Percentiles rank a stretch among this genome's conserved stretches.
Evolutionary conservation across 2,888 invertebrate genomes (phyloP).

Genomic region (Dromius quadrimaculatus): DNA sequence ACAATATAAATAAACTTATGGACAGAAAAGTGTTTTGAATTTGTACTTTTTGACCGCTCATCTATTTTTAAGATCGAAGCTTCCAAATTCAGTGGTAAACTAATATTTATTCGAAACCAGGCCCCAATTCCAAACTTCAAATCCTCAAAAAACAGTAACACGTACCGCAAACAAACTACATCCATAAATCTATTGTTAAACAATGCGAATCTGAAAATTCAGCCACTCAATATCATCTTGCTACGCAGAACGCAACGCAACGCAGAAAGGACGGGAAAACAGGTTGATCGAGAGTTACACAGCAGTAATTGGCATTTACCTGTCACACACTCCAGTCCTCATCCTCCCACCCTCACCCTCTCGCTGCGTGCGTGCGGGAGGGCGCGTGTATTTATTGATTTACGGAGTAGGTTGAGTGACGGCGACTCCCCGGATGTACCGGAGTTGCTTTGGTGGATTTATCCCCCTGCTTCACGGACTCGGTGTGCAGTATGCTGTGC

Average conservation of each 20-base stretch:
- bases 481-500: background rate
- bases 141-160: conserved; percentile 14
- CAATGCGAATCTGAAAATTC: conserved; percentile 16
- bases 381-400: conserved; percentile 50
- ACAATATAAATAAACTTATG: too few species aligned
- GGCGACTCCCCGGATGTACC: conserved; percentile 38
- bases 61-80: too few species aligned
- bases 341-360: background rate
- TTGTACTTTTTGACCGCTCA: too few species aligned
- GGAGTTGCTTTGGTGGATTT: conserved; percentile 33
- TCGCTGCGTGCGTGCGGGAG: conserved; percentile 33
- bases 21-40: too few species aligned
- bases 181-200: conserved; percentile 1
- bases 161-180: conserved; percentile 12
- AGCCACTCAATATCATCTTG: background rate
- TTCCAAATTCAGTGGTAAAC: too few species aligned
- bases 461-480: background rate
- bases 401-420: conserved; percentile 50
- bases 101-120: background rate
- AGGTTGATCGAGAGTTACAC: conserved; percentile 24
- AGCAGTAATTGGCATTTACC: conserved; percentile 47
- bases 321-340: conserved; percentile 7
- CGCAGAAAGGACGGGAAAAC: background rate
- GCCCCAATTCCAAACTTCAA: conserved; percentile 3
- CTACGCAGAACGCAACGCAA: too few species aligned